Evolutionary conservation across 1,140 invertebrate species (phyloP), one percentile per base, ranked within the genome.

Genomic region (Micrasema longulum): DNA sequence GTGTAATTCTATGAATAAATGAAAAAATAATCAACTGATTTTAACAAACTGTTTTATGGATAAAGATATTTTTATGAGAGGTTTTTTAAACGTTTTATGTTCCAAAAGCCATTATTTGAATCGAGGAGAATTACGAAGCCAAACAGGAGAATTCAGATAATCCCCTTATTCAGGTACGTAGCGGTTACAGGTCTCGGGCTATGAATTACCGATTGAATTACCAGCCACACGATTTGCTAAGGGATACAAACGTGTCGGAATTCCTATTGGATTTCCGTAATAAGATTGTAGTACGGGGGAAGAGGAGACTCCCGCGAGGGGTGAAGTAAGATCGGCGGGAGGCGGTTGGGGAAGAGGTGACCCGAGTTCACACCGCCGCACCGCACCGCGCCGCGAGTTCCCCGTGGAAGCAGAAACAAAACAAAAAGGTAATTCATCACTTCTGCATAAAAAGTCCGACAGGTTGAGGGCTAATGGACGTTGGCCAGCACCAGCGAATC

Each of bases 191-290:
- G n/a, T 38, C 53, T 60, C 53, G 55, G 18, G 55, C 55, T 60
- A 60, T 60, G 55, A 60, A 60, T 60, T 52, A 52, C 48, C 48
- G 48, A 52, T 52, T 52, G 48, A 52, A 52, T 52, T 60, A 60
- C 55, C 55, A 60, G 55, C 55, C 55, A 60, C 65, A 72, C 67
- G 43, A 62, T 67, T 67, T 66, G 38, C 64, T 72, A 72, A 72
- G 62, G 66, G 71, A 72, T 72, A 72, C 71, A 68, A 72, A 72
- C 71, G 55, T 60, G 71, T 11, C 63, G 71, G 71, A 72, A 72
- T 72, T 41, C 55, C 71, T 72, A 72, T 72, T 65, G 67, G 71
- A 68, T 72, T 68, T 72, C 71, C 65, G 67, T 72, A 68, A 72
- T 68, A 68, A 67, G 67, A 72, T 72, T 72, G 71, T 38, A 41